phyloP scores from a whole-genome alignment of 2,888 invertebrate genomes.

The Meloe dianella region DNA sequence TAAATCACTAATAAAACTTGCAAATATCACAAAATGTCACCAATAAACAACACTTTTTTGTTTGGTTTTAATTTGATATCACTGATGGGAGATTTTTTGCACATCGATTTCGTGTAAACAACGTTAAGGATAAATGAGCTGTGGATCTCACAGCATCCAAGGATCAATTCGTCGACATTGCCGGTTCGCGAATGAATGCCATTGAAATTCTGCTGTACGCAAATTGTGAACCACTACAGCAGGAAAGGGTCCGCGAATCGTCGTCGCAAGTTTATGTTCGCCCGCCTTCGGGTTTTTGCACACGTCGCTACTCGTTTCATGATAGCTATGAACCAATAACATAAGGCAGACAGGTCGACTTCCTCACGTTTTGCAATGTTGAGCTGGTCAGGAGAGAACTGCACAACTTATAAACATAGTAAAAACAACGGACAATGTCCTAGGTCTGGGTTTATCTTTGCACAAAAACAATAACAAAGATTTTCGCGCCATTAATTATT shows the following conservation, averaged over 20 bases:
- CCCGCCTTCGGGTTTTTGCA: constrained; percentile 54
- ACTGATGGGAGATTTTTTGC: neutral
- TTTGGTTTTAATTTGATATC: neutral
- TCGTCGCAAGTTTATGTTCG: constrained; percentile 42
- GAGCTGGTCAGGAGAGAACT: constrained; percentile 52
- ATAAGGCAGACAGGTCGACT: constrained; percentile 36
- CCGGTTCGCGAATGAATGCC: constrained; percentile 50
- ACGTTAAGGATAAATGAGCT: too few species aligned
- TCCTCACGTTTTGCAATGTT: constrained; percentile 57
- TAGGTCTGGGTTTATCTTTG: constrained; percentile 25
- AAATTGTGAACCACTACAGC: constrained; percentile 17
- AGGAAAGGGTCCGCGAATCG: constrained; percentile 31
- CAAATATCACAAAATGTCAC: neutral
- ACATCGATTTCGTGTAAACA: neutral
- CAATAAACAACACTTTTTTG: neutral
- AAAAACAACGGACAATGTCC: constrained; percentile 57
- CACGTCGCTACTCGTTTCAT: constrained; percentile 43
- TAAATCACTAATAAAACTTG: neutral
- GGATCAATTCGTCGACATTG: constrained; percentile 42
- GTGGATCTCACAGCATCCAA: constrained; percentile 24
- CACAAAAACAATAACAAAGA: neutral
- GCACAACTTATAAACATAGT: constrained; percentile 45
- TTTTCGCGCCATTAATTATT: neutral
- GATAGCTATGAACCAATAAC: neutral
- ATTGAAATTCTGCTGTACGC: constrained; percentile 12